Conservation (phyloP, 2,113 vertebrate species). For the Mixornis gularis region DNA sequence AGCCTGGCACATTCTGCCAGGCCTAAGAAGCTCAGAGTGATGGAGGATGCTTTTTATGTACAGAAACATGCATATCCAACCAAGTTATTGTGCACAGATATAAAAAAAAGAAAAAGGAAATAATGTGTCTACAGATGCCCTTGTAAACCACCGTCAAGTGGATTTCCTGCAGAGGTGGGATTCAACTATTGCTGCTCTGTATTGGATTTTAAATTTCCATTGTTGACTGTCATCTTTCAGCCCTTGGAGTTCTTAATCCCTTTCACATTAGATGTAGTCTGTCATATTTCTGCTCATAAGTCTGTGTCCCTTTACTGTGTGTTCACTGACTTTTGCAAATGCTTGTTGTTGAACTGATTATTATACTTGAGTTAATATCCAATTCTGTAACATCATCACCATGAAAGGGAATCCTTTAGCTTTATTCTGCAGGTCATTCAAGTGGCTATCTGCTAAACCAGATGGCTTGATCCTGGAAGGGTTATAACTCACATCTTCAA, state of each 20-base stretch:
- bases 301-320: background rate
- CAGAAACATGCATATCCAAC: background rate
- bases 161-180: background rate
- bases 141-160: background rate
- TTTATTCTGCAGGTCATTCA: background rate
- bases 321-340: background rate
- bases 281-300: background rate
- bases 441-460: background rate
- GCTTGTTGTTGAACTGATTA: background rate
- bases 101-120: background rate
- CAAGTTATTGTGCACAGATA: background rate
- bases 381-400: background rate
- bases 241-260: background rate
- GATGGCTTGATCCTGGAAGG: background rate
- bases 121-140: background rate
- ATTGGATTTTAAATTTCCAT: background rate
- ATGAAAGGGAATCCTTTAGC: background rate
- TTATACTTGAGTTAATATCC: background rate
- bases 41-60: background rate
- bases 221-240: background rate
- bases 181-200: background rate
- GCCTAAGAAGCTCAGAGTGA: background rate
- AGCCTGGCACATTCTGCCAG: background rate
- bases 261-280: background rate
- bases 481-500: background rate